These are phyloP conservation scores for Rhagonycha fulva DNA, from an alignment of 2,888 invertebrate species.

Conservation along the genomic window DNA sequence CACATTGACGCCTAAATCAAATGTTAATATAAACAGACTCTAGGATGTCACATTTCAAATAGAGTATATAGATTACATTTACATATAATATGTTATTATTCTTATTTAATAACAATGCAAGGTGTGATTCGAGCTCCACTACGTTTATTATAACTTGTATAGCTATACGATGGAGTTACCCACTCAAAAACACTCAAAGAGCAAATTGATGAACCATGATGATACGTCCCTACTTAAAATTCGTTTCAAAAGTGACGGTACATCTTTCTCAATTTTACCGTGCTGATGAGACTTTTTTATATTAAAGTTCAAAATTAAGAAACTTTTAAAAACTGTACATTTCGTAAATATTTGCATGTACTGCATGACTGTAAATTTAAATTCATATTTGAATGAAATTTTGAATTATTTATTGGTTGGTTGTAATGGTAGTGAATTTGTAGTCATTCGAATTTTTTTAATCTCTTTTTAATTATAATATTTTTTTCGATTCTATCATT, in stretches of 20 bases:
- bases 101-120: constrained; percentile 56
- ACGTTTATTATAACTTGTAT: constrained; percentile 28
- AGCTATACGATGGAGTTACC: constrained; percentile 32
- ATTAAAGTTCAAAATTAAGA: too few relatives aligned
- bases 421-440: too few relatives aligned
- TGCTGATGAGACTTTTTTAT: not conserved
- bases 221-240: constrained; percentile 1
- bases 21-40: constrained; percentile 54
- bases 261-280: not conserved
- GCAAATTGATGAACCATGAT: constrained; percentile 2
- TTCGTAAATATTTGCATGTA: too few relatives aligned
- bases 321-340: too few relatives aligned
- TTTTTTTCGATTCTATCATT: too few relatives aligned
- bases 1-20: constrained; percentile 52
- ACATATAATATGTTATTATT: constrained; percentile 58
- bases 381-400: not conserved
- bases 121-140: constrained; percentile 50
- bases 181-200: constrained; percentile 29
- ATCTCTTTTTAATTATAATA: too few relatives aligned
- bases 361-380: too few relatives aligned
- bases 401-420: not conserved
- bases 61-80: constrained; percentile 52
- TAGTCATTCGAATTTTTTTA: too few relatives aligned
- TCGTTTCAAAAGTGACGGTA: not conserved
- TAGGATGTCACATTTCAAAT: constrained; percentile 53